Conservation (phyloP, 1,140 invertebrate genomes). For the Neodiprion pinetum region DNA sequence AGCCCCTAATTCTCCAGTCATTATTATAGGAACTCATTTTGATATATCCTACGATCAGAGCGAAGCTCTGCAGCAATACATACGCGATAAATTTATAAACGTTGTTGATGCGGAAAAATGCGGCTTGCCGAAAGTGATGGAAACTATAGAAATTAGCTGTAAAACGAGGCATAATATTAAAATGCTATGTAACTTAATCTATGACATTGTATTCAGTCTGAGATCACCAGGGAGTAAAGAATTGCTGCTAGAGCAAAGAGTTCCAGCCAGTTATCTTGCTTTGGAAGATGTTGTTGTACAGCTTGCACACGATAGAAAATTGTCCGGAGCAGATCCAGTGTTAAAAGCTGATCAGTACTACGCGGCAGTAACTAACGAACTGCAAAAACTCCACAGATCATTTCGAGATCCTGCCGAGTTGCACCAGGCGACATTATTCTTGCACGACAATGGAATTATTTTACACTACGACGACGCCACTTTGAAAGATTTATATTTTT, state of each 20-base stretch:
- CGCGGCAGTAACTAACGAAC: slow-evolving; percentile 72
- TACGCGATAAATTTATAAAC: slow-evolving; percentile 89
- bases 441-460: slow-evolving; percentile 98
- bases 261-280: slow-evolving; percentile 94
- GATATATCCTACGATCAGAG: slow-evolving; percentile 83
- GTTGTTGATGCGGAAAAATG: slow-evolving; percentile 95
- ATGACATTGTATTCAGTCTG: slow-evolving; percentile 91
- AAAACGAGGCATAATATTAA: slow-evolving; percentile 92
- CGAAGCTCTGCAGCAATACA: slow-evolving; percentile 87
- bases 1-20: slow-evolving; percentile 92
- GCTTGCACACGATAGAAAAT: slow-evolving; percentile 75
- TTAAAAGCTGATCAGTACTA: slow-evolving; percentile 87
- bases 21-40: slow-evolving; percentile 94
- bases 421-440: slow-evolving; percentile 93
- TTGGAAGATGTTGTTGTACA: slow-evolving; percentile 90
- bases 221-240: slow-evolving; percentile 91
- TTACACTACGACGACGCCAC: slow-evolving; percentile 97
- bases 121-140: slow-evolving; percentile 91
- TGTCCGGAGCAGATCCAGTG: slow-evolving; percentile 82
- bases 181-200: slow-evolving; percentile 90
- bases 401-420: slow-evolving; percentile 91
- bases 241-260: slow-evolving; percentile 89
- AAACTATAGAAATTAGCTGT: slow-evolving; percentile 91
- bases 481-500: slow-evolving; percentile 91
- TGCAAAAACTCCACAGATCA: slow-evolving; percentile 71